Percentiles rank a stretch among this genome's conserved stretches.
These are phyloP conservation scores for Drosophila melanica DNA, from an alignment of 1,140 invertebrate genomes.

Conservation along the genomic window DNA sequence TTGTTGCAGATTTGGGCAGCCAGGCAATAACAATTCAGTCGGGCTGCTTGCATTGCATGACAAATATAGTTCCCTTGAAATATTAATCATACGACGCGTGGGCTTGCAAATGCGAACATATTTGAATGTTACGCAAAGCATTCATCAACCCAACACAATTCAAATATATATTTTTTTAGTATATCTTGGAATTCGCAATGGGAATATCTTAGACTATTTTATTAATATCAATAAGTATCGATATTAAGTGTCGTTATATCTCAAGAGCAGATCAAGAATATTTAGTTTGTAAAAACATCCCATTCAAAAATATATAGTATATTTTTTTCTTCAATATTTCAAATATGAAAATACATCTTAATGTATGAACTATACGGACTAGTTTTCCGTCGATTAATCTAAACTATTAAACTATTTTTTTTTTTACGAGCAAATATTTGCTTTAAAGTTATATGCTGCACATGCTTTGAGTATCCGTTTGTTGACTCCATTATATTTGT, in stretches of 20 bases:
- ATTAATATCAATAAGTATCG: too few relatives aligned
- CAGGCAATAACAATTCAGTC: slow-evolving; percentile 12
- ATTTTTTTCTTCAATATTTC: too few relatives aligned
- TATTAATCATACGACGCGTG: slow-evolving; percentile 41
- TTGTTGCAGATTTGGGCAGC: slow-evolving; percentile 5
- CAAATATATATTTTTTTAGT: too few relatives aligned
- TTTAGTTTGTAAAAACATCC: too few relatives aligned
- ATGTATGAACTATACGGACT: not conserved
- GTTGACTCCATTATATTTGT: slow-evolving; percentile 5
- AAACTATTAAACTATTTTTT: not conserved
- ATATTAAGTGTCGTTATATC: too few relatives aligned
- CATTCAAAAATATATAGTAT: too few relatives aligned
- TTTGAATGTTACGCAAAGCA: not conserved
- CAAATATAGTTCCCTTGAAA: slow-evolving; percentile 33
- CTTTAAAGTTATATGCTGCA: slow-evolving; percentile 4
- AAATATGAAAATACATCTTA: too few relatives aligned
- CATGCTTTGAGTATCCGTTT: not conserved
- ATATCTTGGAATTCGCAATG: too few relatives aligned
- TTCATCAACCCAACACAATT: too few relatives aligned
- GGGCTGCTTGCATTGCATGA: slow-evolving; percentile 27
- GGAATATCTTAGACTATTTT: too few relatives aligned
- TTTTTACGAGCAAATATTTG: slow-evolving; percentile 15
- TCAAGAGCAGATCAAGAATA: too few relatives aligned
- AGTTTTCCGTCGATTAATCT: too few relatives aligned
- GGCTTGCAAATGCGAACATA: slow-evolving; percentile 1